These are phyloP conservation scores for Falco rusticolus DNA, from an alignment of 2,797 vertebrate genomes.

Conservation along the genomic window DNA sequence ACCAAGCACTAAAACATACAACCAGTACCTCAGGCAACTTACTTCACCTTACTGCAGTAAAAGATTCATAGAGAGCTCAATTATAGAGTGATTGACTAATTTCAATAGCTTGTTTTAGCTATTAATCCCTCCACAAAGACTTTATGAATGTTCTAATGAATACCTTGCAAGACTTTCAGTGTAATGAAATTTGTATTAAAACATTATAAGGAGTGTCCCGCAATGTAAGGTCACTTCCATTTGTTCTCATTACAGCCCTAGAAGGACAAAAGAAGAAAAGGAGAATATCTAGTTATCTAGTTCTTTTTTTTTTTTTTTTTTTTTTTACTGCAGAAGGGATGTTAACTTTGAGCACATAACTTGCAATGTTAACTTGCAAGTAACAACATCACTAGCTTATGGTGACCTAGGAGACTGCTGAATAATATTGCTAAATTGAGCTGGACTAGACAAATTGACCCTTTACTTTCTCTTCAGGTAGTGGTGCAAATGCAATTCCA, in stretches of 20 bases:
- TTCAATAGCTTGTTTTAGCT: conserved; percentile 71
- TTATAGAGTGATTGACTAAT: conserved; percentile 67
- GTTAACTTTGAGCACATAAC: not conserved
- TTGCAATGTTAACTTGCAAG: not conserved
- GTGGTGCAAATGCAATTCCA: not conserved
- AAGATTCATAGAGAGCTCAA: conserved; percentile 65
- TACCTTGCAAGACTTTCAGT: conserved; percentile 59
- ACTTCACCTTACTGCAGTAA: conserved; percentile 53
- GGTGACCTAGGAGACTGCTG: not conserved
- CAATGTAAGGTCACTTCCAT: conserved; percentile 67
- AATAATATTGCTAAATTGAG: not conserved
- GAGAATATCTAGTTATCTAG: not conserved
- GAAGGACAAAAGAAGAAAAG: conserved; percentile 45
- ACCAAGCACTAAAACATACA: not conserved
- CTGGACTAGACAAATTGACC: not conserved
- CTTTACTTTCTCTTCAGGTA: not conserved
- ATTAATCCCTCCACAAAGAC: conserved; percentile 63
- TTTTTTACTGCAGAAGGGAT: not conserved
- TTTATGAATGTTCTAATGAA: conserved; percentile 73
- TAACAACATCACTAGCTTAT: not conserved
- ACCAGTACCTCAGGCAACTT: conserved; percentile 23
- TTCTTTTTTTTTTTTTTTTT: too few species aligned
- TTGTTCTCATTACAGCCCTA: conserved; percentile 68
- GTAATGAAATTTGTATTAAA: conserved; percentile 77
- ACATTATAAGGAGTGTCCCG: conserved; percentile 53